Evolutionary conservation across 2,113 vertebrate species (phyloP).

Genomic region (Lasiurus cinereus): DNA sequence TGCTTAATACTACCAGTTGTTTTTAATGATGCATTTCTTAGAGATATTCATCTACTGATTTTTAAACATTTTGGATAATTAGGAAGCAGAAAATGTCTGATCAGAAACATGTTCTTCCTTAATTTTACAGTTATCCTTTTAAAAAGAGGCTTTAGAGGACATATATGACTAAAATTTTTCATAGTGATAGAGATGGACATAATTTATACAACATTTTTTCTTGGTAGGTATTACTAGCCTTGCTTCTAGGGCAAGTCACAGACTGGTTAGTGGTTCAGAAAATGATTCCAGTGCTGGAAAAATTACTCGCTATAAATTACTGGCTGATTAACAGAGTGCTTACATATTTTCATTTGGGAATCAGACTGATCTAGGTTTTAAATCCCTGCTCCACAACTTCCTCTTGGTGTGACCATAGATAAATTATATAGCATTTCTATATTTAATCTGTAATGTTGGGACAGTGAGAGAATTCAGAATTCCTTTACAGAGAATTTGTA

Average conservation of each 20-base stretch:
- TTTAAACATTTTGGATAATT: neutral
- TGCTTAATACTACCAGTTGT: neutral
- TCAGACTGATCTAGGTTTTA: neutral
- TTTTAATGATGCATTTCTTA: neutral
- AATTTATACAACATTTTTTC: neutral
- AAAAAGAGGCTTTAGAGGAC: neutral
- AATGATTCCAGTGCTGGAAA: rapidly evolving
- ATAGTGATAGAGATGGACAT: neutral
- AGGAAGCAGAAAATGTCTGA: neutral
- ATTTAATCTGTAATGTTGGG: neutral
- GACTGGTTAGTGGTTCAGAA: neutral
- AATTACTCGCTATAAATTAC: rapidly evolving
- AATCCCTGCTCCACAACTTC: neutral
- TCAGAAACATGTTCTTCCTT: neutral
- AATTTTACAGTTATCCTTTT: neutral
- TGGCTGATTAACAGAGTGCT: no score
- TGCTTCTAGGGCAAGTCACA: neutral
- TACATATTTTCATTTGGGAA: neutral
- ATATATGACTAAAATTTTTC: neutral
- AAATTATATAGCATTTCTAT: neutral
- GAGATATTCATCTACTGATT: neutral
- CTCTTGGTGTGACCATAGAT: neutral
- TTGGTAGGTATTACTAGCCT: neutral
- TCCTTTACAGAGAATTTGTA: neutral
- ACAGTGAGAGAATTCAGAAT: neutral